These are phyloP conservation scores for Mus minutoides DNA, from an alignment of 2,797 vertebrate genomes.

Conservation along the genomic window DNA sequence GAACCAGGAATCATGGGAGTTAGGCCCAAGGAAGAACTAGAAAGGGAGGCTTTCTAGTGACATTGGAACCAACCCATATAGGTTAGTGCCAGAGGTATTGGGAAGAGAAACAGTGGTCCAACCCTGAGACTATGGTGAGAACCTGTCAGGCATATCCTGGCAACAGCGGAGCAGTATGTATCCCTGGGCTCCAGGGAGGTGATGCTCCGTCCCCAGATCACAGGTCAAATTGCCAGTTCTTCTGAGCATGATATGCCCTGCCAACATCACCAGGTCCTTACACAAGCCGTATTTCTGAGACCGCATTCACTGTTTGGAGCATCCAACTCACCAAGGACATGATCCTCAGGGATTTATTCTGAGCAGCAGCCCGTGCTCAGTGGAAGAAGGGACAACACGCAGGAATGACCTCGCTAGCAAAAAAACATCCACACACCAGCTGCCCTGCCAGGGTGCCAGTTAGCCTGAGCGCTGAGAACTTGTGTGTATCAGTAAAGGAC, in stretches of 20 bases:
- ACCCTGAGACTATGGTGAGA: background rate
- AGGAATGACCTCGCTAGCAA: background rate
- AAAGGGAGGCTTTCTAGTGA: background rate
- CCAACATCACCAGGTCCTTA: background rate
- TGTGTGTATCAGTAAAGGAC: background rate
- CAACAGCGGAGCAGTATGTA: background rate
- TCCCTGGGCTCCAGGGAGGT: background rate
- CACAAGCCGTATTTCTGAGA: slow-evolving; percentile 4
- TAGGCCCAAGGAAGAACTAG: background rate
- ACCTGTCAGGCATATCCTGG: background rate
- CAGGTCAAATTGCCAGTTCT: background rate
- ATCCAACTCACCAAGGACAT: background rate
- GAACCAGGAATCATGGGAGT: background rate
- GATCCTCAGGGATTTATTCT: background rate
- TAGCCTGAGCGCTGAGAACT: slow-evolving; percentile 1
- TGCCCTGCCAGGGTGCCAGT: background rate
- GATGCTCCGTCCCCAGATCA: background rate
- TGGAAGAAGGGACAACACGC: background rate
- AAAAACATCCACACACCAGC: background rate
- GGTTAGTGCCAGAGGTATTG: background rate
- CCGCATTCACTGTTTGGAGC: background rate
- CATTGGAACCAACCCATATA: background rate
- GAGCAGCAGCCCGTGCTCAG: background rate
- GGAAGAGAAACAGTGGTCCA: background rate
- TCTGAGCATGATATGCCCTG: background rate